Base-by-base conservation (phyloP, 2,113 vertebrate genomes). In the Melanerpes formicivorus region DNA sequence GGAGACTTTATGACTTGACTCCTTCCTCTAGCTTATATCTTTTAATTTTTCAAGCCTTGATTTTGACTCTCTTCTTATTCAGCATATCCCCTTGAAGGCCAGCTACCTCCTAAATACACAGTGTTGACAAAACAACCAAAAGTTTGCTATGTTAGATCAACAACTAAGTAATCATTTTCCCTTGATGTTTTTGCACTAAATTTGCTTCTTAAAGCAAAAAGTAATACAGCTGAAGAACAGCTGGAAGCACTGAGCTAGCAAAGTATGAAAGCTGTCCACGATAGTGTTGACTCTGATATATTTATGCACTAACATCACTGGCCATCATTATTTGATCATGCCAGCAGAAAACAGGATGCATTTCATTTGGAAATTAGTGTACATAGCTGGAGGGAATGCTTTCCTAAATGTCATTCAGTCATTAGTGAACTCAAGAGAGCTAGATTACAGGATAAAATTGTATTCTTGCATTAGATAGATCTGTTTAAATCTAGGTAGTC, bases 141-240 rank as follows among this genome's bases (percentile, higher is more conserved):
- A 90, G 63, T 87, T 76, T 54, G 55, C 72, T 80, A 88, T 90
- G 34, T 80, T 77, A 90, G 78, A 46, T 69, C 69, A 94, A 32
- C 82, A 88, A 84, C 91, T 83, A 86, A 79, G 60, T 56, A 76
- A 30, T 64, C 1, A 4, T 13, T 67, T 82, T 90, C 80, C 75
- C 27, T 66, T n/a, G 6, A 72, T 80, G 71, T 70, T 58, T 89
- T 90, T 83, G 58, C 66, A 90, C 77, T 94, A 71, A 87, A 80
- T 92, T 92, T 67, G 67, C 60, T 95, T 86, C 76, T 73, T 74
- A 76, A 95, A 91, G 66, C 67, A 90, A 65, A 84, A 89, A 55
- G 12, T 50, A 65, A 29, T 18, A 77, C 52, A 74, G 12, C 3
- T 78, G 34, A 81, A 74, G 54, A 79, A 71, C 4, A 11, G 23